Conservation (phyloP, 2,888 invertebrate species). For the Noctua comes region DNA sequence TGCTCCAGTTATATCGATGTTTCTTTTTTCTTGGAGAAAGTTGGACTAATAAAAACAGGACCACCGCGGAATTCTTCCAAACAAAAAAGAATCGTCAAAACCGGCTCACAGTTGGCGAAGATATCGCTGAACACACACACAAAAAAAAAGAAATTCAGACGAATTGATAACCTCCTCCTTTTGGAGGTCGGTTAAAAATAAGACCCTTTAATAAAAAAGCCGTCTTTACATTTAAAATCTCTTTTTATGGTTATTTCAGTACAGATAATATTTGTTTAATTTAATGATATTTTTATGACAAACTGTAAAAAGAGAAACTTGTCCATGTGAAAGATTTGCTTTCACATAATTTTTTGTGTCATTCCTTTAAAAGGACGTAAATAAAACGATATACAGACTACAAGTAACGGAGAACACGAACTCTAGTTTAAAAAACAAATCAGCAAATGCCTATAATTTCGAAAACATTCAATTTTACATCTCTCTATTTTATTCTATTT, state of each 20-base stretch:
- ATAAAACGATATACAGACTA: not conserved
- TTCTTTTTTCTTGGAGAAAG: not conserved
- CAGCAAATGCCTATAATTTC: conserved; percentile 14
- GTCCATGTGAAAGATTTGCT: not conserved
- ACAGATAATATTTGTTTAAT: not conserved
- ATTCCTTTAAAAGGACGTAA: not conserved
- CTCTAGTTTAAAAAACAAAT: not conserved
- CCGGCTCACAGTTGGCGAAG: no score
- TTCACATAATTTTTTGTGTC: not conserved
- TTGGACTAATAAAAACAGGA: not conserved
- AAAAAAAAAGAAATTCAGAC: no score
- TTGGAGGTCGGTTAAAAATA: no score
- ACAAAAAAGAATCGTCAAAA: no score
- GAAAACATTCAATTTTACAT: not conserved
- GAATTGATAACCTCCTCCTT: no score
- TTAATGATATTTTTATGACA: not conserved
- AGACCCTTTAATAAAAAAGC: not conserved
- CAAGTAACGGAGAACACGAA: not conserved
- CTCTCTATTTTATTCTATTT: not conserved
- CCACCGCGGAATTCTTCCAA: no score
- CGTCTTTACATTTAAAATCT: not conserved
- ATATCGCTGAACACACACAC: no score
- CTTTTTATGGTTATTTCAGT: not conserved
- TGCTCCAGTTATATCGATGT: not conserved
- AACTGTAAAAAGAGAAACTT: conserved; percentile 11